Evolutionary conservation across 2,797 vertebrate species (phyloP).

Genomic region (Cetoscarus ocellatus): DNA sequence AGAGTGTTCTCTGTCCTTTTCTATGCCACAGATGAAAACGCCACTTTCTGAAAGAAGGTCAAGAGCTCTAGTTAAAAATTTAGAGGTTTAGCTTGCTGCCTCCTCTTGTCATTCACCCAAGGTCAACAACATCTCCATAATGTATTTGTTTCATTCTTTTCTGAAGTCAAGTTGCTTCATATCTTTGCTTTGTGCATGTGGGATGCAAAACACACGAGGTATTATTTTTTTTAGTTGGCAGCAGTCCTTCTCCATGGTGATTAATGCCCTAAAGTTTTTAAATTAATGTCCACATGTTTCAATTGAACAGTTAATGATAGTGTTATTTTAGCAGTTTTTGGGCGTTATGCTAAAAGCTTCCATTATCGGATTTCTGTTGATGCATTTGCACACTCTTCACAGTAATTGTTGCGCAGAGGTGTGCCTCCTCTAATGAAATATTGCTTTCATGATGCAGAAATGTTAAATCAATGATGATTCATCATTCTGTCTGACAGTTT

Average conservation of each 20-base stretch:
- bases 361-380: slow-evolving; percentile 54
- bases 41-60: slow-evolving; percentile 18
- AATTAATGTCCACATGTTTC: slow-evolving; percentile 2
- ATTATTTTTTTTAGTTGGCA: neutral
- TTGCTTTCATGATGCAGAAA: slow-evolving; percentile 43
- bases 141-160: slow-evolving; percentile 1
- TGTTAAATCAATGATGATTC: slow-evolving; percentile 62
- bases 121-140: slow-evolving; percentile 21
- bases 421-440: slow-evolving; percentile 39
- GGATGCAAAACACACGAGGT: neutral
- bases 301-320: slow-evolving; percentile 1
- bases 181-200: neutral
- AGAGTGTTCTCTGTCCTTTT: neutral
- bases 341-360: slow-evolving; percentile 7
- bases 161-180: neutral
- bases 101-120: slow-evolving; percentile 7
- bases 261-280: slow-evolving; percentile 10
- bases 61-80: slow-evolving; percentile 12
- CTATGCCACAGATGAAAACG: slow-evolving; percentile 11
- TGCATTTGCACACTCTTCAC: slow-evolving; percentile 18
- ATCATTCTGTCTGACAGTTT: slow-evolving; percentile 38
- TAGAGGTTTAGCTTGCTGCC: slow-evolving; percentile 5
- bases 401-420: slow-evolving; percentile 39
- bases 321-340: slow-evolving; percentile 6
- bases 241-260: neutral